These are phyloP conservation scores for Rhineura floridana DNA, from an alignment of 2,113 vertebrate genomes.

Conservation along the genomic window DNA sequence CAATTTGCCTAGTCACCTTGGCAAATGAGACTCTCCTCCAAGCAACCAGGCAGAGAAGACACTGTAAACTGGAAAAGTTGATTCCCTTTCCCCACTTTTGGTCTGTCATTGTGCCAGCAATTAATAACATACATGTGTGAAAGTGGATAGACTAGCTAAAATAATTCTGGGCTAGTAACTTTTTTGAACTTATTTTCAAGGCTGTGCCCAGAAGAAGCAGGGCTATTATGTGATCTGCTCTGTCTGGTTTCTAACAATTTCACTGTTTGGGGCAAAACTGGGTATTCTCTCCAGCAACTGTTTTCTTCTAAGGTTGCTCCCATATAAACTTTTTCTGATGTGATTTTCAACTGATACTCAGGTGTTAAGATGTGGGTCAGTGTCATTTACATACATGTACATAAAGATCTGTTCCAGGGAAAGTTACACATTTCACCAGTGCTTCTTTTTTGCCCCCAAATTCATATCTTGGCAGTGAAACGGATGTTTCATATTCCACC, in stretches of 20 bases:
- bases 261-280: neutral
- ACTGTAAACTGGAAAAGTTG: neutral
- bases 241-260: neutral
- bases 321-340: neutral
- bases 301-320: neutral
- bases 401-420: neutral
- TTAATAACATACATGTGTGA: neutral
- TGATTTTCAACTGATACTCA: neutral
- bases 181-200: neutral
- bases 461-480: too few species aligned
- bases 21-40: neutral
- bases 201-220: neutral
- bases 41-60: neutral
- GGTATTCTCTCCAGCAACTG: neutral
- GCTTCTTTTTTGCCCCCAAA: too few species aligned
- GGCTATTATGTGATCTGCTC: neutral
- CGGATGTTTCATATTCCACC: too few species aligned
- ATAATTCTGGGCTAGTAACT: neutral
- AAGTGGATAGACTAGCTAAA: neutral
- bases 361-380: too few species aligned
- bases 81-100: neutral
- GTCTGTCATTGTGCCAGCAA: neutral
- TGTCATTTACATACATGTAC: neutral
- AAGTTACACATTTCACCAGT: neutral
- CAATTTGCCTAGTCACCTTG: neutral